Conservation (phyloP, 2,113 vertebrate genomes). For the Anthoscopus minutus region DNA sequence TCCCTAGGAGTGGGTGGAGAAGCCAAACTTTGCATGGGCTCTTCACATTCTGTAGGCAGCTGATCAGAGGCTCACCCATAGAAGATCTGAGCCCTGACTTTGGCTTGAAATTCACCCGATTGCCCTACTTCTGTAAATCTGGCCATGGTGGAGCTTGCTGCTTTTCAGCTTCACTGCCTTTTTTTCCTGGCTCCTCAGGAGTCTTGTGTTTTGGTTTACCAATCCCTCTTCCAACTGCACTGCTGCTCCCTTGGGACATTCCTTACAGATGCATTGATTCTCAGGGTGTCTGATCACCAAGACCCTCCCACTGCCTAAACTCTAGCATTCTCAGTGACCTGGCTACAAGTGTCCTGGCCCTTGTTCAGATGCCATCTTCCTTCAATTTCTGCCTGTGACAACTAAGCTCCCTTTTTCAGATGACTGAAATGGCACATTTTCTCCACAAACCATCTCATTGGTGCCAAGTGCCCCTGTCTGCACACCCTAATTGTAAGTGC, state of each 20-base stretch:
- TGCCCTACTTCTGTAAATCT: neutral
- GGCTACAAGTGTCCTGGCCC: neutral
- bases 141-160: neutral
- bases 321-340: neutral
- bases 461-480: neutral
- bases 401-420: neutral
- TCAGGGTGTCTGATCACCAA: neutral
- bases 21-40: neutral
- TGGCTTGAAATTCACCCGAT: neutral
- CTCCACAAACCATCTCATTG: neutral
- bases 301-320: neutral
- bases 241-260: neutral
- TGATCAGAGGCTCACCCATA: neutral
- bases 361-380: neutral
- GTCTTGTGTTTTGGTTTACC: neutral
- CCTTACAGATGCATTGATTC: neutral
- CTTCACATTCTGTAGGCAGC: neutral
- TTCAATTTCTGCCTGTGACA: neutral
- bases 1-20: neutral
- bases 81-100: neutral
- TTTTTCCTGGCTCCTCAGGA: neutral
- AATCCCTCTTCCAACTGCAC: neutral
- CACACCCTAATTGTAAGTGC: neutral
- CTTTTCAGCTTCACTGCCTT: neutral
- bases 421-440: neutral